Evolutionary conservation across 1,140 invertebrate genomes (phyloP).

Genomic region (Diachasmimorpha longicaudata): DNA sequence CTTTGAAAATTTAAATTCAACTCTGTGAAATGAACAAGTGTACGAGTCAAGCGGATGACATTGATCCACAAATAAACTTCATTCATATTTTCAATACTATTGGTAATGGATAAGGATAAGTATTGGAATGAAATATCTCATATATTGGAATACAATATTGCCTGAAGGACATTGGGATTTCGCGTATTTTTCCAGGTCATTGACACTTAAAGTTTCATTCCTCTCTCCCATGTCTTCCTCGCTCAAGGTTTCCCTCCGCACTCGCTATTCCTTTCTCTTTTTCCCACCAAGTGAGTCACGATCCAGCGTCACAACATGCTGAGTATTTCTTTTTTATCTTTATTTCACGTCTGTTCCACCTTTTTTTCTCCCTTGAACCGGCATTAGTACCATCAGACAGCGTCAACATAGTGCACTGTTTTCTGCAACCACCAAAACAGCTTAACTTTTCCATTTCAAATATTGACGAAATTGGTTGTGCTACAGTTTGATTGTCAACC

Average conservation of each 20-base stretch:
- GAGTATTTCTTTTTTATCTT: neutral
- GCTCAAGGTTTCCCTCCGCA: neutral
- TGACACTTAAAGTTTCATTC: neutral
- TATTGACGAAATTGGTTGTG: neutral
- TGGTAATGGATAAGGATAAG: too few relatives aligned
- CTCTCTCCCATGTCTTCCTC: neutral
- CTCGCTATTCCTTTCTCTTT: neutral
- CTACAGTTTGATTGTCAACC: neutral
- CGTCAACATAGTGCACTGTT: neutral
- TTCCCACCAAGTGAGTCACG: neutral
- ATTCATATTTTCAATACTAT: too few relatives aligned
- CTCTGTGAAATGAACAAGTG: too few relatives aligned
- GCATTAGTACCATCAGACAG: neutral
- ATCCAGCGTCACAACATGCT: conserved; percentile 6
- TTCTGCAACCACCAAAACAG: neutral
- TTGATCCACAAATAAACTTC: too few relatives aligned
- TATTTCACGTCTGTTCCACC: neutral
- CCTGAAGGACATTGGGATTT: neutral
- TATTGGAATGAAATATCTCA: too few relatives aligned
- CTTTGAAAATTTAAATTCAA: too few relatives aligned
- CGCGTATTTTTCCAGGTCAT: neutral
- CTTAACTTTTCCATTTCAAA: neutral
- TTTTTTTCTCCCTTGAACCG: neutral
- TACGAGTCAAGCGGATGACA: too few relatives aligned
- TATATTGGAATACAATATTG: too few relatives aligned